Percentiles rank a stretch among this genome's conserved stretches.
phyloP scores from a whole-genome alignment of 2,797 vertebrate genomes.

The Gorsachius magnificus region DNA sequence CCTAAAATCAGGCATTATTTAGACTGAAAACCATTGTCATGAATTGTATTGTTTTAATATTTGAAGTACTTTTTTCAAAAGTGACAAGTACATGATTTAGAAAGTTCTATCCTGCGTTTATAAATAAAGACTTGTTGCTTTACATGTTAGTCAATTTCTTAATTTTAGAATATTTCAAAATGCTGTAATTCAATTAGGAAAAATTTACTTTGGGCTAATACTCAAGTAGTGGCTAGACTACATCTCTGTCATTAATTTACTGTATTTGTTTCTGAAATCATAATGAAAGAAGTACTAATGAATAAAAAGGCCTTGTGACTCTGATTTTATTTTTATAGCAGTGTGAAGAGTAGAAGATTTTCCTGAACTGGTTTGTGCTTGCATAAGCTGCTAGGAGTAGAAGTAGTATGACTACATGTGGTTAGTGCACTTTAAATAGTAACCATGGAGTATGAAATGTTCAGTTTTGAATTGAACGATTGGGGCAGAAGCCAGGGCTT shows the following conservation, averaged over 20 bases:
- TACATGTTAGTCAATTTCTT: not conserved
- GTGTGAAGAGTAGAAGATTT: not conserved
- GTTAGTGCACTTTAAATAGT: constrained; percentile 24
- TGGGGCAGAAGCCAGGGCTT: not conserved
- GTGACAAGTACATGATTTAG: not conserved
- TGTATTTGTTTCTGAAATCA: constrained; percentile 39
- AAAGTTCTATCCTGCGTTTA: not conserved
- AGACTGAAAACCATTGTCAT: not conserved
- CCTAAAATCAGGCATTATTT: not conserved
- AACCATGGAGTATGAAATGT: constrained; percentile 30
- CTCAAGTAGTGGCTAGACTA: not conserved
- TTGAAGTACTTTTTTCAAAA: not conserved
- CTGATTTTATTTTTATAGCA: constrained; percentile 35
- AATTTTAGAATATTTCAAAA: constrained; percentile 36
- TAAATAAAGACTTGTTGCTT: not conserved
- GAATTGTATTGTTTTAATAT: not conserved
- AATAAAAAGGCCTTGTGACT: constrained; percentile 14
- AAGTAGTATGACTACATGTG: constrained; percentile 5
- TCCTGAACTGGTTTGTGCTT: constrained; percentile 7
- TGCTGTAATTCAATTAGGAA: not conserved
- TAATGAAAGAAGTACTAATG: constrained; percentile 3
- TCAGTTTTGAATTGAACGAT: not conserved
- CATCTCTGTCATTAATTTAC: constrained; percentile 28
- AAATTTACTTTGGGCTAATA: not conserved
- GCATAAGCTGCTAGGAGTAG: not conserved